Conservation (phyloP, 2,888 invertebrate genomes). For the Leptinotarsa juncta region DNA sequence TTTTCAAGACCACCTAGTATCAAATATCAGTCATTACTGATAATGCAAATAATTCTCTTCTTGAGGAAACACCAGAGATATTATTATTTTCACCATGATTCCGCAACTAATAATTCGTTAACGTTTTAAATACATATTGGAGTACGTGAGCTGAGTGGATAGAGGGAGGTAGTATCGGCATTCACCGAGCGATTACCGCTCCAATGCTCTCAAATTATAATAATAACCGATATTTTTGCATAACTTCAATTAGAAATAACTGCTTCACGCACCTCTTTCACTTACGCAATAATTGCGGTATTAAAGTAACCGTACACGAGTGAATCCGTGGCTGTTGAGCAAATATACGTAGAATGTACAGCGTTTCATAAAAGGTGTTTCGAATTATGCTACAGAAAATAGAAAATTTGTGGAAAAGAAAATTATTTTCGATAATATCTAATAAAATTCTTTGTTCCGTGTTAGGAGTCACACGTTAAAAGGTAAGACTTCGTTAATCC, state of each 20-base stretch:
- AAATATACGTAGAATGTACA: neutral
- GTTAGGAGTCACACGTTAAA: too few relatives aligned
- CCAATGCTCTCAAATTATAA: conserved; percentile 19
- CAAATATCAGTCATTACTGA: neutral
- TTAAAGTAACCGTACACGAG: conserved; percentile 1
- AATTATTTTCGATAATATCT: too few relatives aligned
- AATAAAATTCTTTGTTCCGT: too few relatives aligned
- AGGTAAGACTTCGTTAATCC: too few relatives aligned
- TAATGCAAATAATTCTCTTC: conserved; percentile 15
- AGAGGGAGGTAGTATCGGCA: conserved; percentile 12
- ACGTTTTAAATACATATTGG: conserved; percentile 25
- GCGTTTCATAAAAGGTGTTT: neutral
- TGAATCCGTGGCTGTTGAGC: neutral
- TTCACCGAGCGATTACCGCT: conserved; percentile 15
- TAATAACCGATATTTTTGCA: conserved; percentile 26
- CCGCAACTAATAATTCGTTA: conserved; percentile 7
- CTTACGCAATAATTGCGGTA: conserved; percentile 11
- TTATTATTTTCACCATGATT: conserved; percentile 17
- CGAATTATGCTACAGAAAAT: too few relatives aligned
- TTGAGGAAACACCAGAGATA: conserved; percentile 6
- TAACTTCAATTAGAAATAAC: conserved; percentile 22
- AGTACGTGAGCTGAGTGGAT: conserved; percentile 6
- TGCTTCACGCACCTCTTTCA: conserved; percentile 18
- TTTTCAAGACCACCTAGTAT: neutral
- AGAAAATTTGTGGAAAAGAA: too few relatives aligned